phyloP scores from a whole-genome alignment of 2,888 invertebrate genomes.

The Sturmia bella region DNA sequence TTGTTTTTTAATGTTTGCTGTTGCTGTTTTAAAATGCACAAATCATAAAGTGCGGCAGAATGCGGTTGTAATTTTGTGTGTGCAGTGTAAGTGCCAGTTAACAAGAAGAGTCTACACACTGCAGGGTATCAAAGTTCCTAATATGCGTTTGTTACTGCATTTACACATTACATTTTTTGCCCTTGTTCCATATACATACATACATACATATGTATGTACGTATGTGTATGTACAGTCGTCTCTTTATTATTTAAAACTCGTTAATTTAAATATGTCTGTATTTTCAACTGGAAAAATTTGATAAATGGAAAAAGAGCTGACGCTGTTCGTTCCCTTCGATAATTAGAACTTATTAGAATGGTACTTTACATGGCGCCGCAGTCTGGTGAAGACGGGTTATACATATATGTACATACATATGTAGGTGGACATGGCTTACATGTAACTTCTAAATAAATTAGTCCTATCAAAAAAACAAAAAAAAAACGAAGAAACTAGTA shows the following conservation, averaged over 20 bases:
- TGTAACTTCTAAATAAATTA: too few relatives aligned
- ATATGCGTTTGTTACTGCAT: conserved; percentile 45
- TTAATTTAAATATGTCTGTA: conserved; percentile 2
- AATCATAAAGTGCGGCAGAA: conserved; percentile 40
- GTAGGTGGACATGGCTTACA: background rate
- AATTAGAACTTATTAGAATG: background rate
- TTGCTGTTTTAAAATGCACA: conserved; percentile 43
- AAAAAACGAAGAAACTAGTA: too few relatives aligned
- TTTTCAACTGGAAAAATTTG: too few relatives aligned
- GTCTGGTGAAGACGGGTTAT: too few relatives aligned
- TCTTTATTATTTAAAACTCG: conserved; percentile 6
- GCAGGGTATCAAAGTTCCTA: conserved; percentile 62
- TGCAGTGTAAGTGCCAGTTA: conserved; percentile 3
- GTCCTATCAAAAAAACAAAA: too few relatives aligned
- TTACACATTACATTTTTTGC: conserved; percentile 39
- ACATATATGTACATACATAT: background rate
- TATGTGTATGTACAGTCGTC: conserved; percentile 28
- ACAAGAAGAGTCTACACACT: conserved; percentile 35
- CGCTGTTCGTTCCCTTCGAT: background rate
- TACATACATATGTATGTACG: background rate
- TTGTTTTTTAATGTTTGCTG: conserved; percentile 42
- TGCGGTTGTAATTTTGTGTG: background rate
- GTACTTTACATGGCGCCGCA: background rate
- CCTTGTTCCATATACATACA: conserved; percentile 2
- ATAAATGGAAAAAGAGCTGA: too few relatives aligned